Evolutionary conservation across 2,113 vertebrate genomes (phyloP), one percentile per base, ranked within the genome.

Genomic region (Phycodurus eques): DNA sequence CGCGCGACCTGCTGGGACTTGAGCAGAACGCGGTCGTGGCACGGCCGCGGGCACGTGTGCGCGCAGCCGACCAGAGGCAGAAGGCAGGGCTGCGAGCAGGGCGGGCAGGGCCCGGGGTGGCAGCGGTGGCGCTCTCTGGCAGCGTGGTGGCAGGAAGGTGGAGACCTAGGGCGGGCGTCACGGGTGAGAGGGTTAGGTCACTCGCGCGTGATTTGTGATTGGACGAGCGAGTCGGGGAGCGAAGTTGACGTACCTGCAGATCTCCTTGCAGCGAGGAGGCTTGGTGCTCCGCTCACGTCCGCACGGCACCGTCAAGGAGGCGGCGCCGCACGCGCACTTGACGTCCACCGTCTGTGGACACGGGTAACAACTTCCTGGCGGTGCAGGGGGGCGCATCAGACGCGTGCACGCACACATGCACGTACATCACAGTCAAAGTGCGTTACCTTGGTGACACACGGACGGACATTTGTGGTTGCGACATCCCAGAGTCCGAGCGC

Each of bases 381-480:
- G 44, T 43, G 57, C 0, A 44, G 31, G 54, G 57, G 35, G 20
- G 4, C 61, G 7, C 22, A 39, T 44, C 59, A 43, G 46, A 64
- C 31, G 22, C 35, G 22, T 27, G 49, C 33, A 53, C 4, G 35
- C 46, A 5, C 44, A 10, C 43, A 56, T 42, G 43, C 44, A 17
- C 33, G 53, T 46, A 54, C 35, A 27, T 47, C 49, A 56, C 39
- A 73, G n/a, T 47, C 9, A 33, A 35, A 9, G 12, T 49, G 43
- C 31, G 67, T 80, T 94, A 98, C 96, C 97, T 95, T 94, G 96
- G 84, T 99, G 98, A 83, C 98, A 99, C 71, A 94, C 92, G 0
- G 96, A 98, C 27, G 96, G 96, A 85, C 97, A 99, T 88, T 96
- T 98, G 88, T 99, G 98, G 92, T 99, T 99, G 65, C 97, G 93